Evolutionary conservation across 2,888 invertebrate genomes (phyloP).

Genomic region (Drosophila kanekoi): DNA sequence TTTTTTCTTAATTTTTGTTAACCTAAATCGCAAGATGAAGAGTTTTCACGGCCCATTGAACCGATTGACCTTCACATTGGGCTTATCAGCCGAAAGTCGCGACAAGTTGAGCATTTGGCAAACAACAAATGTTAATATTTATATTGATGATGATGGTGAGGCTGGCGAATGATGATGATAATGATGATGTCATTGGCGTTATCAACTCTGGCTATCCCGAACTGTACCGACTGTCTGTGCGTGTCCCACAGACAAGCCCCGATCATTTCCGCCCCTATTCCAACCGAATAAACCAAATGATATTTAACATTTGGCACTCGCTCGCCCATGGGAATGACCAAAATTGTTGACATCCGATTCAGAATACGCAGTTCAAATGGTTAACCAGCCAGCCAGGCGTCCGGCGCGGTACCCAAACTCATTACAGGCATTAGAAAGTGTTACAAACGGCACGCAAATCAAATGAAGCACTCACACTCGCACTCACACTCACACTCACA

Average conservation of each 20-base stretch:
- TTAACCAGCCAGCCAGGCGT: neutral
- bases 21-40: slow-evolving; percentile 26
- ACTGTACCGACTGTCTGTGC: too few species aligned
- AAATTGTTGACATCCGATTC: slow-evolving; percentile 59
- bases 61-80: slow-evolving; percentile 40
- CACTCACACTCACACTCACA: slow-evolving; percentile 12
- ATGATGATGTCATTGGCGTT: slow-evolving; percentile 55
- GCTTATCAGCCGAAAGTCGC: slow-evolving; percentile 46
- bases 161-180: slow-evolving; percentile 8
- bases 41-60: slow-evolving; percentile 53
- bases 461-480: slow-evolving; percentile 32
- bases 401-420: slow-evolving; percentile 19
- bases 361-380: slow-evolving; percentile 22
- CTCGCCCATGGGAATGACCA: slow-evolving; percentile 14
- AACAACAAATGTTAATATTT: slow-evolving; percentile 24
- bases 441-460: slow-evolving; percentile 60
- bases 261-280: slow-evolving; percentile 57
- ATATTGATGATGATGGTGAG: neutral
- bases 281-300: slow-evolving; percentile 23
- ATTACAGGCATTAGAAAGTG: slow-evolving; percentile 70
- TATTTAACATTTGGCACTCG: slow-evolving; percentile 38
- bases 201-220: slow-evolving; percentile 37
- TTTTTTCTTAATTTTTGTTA: neutral
- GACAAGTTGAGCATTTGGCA: slow-evolving; percentile 38
- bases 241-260: slow-evolving; percentile 20